These are phyloP conservation scores for Peromyscus californicus DNA, from an alignment of 2,113 vertebrate species.

Conservation along the genomic window DNA sequence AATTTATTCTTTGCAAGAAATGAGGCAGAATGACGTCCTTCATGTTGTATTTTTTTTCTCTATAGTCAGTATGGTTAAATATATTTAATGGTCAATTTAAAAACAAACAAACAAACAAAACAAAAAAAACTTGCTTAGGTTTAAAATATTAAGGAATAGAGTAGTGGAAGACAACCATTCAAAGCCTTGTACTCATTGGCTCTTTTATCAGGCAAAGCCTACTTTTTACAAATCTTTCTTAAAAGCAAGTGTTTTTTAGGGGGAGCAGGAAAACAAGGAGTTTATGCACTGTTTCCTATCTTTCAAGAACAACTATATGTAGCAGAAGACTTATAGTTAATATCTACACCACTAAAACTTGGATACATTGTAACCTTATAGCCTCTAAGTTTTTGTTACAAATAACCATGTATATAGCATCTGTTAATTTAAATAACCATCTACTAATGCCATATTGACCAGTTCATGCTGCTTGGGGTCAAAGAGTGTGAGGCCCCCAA, in stretches of 20 bases:
- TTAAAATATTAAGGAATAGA: conserved; percentile 35
- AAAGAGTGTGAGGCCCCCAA: no score
- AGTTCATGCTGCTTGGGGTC: neutral
- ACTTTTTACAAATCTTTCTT: neutral
- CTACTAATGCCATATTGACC: neutral
- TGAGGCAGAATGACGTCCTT: neutral
- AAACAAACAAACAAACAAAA: neutral
- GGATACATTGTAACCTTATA: neutral
- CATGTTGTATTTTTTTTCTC: neutral
- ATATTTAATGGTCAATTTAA: neutral
- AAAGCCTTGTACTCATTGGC: neutral
- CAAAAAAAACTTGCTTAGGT: neutral
- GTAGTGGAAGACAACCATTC: neutral
- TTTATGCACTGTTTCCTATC: neutral
- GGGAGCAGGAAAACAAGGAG: neutral
- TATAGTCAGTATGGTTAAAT: neutral
- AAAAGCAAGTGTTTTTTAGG: neutral
- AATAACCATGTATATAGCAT: neutral
- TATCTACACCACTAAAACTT: neutral
- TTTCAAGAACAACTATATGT: neutral
- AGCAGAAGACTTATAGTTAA: neutral
- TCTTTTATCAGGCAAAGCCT: neutral
- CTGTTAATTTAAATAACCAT: neutral
- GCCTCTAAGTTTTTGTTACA: neutral
- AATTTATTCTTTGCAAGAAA: neutral